These are phyloP conservation scores for Symphodus melops DNA, from an alignment of 2,113 vertebrate species.

Conservation along the genomic window DNA sequence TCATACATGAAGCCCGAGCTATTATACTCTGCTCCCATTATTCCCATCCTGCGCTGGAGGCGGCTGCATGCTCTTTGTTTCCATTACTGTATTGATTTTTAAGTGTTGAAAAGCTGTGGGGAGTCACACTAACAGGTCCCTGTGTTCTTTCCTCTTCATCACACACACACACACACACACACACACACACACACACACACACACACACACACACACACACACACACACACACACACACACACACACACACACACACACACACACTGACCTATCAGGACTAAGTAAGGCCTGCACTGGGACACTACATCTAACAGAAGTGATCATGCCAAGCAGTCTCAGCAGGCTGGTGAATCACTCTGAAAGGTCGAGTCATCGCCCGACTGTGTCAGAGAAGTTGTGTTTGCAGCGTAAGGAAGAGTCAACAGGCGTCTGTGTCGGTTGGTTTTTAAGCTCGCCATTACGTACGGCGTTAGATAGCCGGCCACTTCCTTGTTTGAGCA, in stretches of 20 bases:
- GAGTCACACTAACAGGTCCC: slow-evolving; percentile 13
- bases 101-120: slow-evolving; percentile 11
- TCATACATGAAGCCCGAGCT: neutral
- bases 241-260: slow-evolving; percentile 43
- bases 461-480: too few species aligned
- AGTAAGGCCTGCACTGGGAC: neutral
- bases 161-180: slow-evolving; percentile 33
- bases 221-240: slow-evolving; percentile 37
- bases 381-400: too few species aligned
- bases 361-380: neutral
- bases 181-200: slow-evolving; percentile 42
- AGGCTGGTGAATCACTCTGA: neutral
- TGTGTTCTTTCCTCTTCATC: slow-evolving; percentile 20
- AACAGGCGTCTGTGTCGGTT: too few species aligned
- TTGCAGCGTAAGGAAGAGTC: too few species aligned
- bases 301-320: neutral
- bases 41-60: slow-evolving; percentile 6
- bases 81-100: slow-evolving; percentile 51
- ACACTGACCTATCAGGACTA: slow-evolving; percentile 1
- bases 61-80: slow-evolving; percentile 42
- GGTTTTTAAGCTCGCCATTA: too few species aligned
- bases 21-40: slow-evolving; percentile 20
- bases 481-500: too few species aligned
- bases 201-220: slow-evolving; percentile 44
- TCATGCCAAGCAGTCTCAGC: neutral